A percentile compares a stretch with the other conserved stretches of the same genome.
These are phyloP conservation scores for Brevimyrus niger DNA, from an alignment of 2,113 vertebrate genomes.

Conservation along the genomic window DNA sequence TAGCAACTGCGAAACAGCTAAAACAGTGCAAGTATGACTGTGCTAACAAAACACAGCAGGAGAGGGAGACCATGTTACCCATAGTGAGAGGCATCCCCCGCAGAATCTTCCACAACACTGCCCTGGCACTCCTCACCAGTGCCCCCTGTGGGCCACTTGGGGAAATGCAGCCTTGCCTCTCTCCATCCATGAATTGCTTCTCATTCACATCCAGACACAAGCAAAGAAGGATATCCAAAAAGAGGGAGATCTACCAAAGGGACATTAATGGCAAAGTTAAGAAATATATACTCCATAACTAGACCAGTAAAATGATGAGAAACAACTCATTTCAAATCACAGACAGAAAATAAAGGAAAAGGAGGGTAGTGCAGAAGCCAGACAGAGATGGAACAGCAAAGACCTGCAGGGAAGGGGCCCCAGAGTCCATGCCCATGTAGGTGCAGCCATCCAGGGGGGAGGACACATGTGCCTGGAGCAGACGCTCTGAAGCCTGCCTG, in stretches of 20 bases:
- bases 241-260: slow-evolving; percentile 76
- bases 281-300: not conserved
- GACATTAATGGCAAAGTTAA: not conserved
- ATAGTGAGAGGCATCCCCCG: slow-evolving; percentile 61
- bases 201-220: slow-evolving; percentile 67
- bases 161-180: slow-evolving; percentile 44
- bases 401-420: slow-evolving; percentile 82
- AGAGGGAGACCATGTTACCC: slow-evolving; percentile 50
- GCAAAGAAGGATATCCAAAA: slow-evolving; percentile 82
- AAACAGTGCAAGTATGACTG: not conserved
- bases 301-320: not conserved
- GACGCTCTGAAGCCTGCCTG: slow-evolving; percentile 69
- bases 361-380: not conserved
- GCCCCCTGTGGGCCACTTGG: slow-evolving; percentile 25
- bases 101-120: slow-evolving; percentile 76
- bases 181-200: slow-evolving; percentile 63
- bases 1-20: not conserved
- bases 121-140: slow-evolving; percentile 54
- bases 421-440: slow-evolving; percentile 90
- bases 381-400: not conserved
- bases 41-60: not conserved
- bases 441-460: slow-evolving; percentile 88
- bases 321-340: not conserved
- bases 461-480: slow-evolving; percentile 79
- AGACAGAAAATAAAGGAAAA: not conserved